These are phyloP conservation scores for Cephalophus harveyi DNA, from an alignment of 2,113 vertebrate species.

Conservation along the genomic window DNA sequence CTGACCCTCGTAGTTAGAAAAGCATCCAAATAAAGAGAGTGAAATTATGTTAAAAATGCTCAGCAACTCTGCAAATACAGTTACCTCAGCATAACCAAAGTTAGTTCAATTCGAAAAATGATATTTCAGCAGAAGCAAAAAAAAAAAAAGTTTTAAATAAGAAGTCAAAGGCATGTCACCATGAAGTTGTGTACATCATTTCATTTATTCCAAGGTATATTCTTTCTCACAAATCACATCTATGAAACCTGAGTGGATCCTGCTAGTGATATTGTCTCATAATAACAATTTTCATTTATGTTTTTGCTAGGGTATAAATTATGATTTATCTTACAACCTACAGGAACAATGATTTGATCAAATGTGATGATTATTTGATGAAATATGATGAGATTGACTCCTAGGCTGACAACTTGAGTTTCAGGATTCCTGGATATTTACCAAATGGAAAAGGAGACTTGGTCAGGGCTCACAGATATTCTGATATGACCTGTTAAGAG, in stretches of 20 bases:
- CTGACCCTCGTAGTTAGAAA: background rate
- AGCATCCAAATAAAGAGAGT: background rate
- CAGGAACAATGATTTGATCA: background rate
- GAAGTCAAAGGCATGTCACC: background rate
- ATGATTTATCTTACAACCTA: background rate
- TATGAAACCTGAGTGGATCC: background rate
- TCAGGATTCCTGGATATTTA: background rate
- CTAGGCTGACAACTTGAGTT: background rate
- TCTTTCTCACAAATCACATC: background rate
- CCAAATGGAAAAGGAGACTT: background rate
- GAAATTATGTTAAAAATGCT: background rate
- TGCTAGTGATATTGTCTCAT: background rate
- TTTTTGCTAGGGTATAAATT: background rate
- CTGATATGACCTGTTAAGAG: conserved; percentile 26
- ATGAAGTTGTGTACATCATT: background rate
- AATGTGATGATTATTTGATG: background rate
- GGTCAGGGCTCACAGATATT: background rate
- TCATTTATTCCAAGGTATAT: background rate
- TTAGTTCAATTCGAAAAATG: background rate
- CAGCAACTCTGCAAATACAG: background rate
- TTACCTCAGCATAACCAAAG: background rate
- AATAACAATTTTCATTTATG: background rate
- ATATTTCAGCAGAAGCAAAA: background rate
- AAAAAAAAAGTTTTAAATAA: background rate
- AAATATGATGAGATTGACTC: background rate